Conservation (phyloP, 2,797 vertebrate species). For the Sparidentex hasta region DNA sequence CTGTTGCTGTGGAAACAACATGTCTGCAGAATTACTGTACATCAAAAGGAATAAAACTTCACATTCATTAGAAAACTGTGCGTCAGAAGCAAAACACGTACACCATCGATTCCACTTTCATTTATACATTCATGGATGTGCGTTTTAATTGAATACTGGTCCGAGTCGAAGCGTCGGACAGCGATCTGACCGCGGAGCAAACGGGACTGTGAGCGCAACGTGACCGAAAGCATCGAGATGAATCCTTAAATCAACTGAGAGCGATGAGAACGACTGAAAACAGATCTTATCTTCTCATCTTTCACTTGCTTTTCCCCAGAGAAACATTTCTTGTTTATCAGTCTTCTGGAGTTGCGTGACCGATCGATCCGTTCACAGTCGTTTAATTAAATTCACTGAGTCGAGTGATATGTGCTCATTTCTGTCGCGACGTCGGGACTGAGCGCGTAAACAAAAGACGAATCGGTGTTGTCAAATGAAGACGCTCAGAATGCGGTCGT, state of each 20-base stretch:
- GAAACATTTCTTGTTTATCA: no score
- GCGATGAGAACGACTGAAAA: not conserved
- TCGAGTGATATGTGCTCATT: not conserved
- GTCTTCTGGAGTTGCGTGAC: not conserved
- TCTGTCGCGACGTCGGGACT: not conserved
- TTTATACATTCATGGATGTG: not conserved
- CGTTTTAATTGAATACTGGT: not conserved
- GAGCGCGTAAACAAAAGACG: not conserved
- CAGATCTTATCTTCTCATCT: not conserved
- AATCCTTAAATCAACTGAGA: not conserved
- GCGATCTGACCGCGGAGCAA: not conserved
- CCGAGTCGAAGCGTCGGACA: not conserved
- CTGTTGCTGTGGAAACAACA: slow-evolving; percentile 21
- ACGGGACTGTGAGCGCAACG: not conserved
- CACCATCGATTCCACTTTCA: not conserved
- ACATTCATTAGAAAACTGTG: slow-evolving; percentile 40
- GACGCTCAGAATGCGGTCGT: not conserved
- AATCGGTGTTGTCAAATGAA: not conserved
- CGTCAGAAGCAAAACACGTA: slow-evolving; percentile 5
- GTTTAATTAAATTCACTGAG: no score
- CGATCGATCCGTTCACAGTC: no score
- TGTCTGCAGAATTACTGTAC: slow-evolving; percentile 1
- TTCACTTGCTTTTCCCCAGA: not conserved
- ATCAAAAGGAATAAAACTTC: slow-evolving; percentile 45
- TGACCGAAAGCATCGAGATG: not conserved